Evolutionary conservation across 2,113 vertebrate genomes (phyloP).

Genomic region (Chloebia gouldiae): DNA sequence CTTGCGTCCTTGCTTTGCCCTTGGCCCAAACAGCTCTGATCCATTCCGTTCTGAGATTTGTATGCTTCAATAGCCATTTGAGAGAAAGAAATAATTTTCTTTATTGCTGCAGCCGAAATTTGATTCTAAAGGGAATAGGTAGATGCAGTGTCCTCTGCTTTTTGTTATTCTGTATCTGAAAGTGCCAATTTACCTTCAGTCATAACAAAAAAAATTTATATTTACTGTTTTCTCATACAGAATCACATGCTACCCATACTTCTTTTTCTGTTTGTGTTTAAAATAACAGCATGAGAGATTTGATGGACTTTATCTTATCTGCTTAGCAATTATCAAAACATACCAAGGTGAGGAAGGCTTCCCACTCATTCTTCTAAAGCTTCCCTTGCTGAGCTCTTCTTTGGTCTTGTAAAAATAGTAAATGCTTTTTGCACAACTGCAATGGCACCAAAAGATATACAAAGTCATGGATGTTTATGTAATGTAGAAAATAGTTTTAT

Average conservation of each 20-base stretch:
- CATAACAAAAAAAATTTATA: background rate
- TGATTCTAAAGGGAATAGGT: background rate
- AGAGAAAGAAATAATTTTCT: background rate
- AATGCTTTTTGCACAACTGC: background rate
- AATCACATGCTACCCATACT: background rate
- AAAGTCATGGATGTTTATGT: background rate
- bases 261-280: background rate
- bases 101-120: background rate
- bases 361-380: background rate
- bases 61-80: background rate
- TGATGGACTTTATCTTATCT: background rate
- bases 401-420: background rate
- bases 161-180: background rate
- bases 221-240: background rate
- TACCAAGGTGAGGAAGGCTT: background rate
- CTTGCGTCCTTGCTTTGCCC: background rate
- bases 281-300: background rate
- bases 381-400: background rate
- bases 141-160: background rate
- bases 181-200: background rate
- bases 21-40: background rate
- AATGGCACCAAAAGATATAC: background rate
- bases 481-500: background rate
- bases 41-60: background rate
- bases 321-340: background rate